Evolutionary conservation across 2,113 vertebrate genomes (phyloP).

Genomic region (Microtus richardsoni): DNA sequence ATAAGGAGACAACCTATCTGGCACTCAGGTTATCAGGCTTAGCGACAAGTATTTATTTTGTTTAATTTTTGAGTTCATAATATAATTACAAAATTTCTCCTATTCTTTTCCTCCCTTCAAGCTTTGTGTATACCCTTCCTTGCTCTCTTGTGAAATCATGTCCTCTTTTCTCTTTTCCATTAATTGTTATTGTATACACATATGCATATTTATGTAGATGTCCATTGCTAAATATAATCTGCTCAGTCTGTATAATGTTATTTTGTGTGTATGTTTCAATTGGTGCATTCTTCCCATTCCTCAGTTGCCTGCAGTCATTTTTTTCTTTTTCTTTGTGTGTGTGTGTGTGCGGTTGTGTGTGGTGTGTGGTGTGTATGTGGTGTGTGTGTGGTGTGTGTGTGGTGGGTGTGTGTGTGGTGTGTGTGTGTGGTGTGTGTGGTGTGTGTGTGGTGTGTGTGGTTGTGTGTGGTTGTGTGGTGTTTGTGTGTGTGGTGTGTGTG

Average conservation of each 20-base stretch:
- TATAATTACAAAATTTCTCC: not conserved
- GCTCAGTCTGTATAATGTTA: not conserved
- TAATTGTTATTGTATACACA: not conserved
- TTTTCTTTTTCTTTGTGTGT: no score
- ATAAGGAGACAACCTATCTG: not conserved
- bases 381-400: no score
- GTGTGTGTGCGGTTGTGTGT: no score
- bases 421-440: no score
- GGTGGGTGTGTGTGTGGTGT: no score
- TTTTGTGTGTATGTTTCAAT: not conserved
- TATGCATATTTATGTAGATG: not conserved
- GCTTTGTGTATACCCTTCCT: not conserved
- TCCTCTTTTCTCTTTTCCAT: not conserved
- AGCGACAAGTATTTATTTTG: not conserved
- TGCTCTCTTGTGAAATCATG: not conserved
- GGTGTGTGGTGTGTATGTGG: no score
- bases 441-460: no score
- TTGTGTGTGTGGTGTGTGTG: no score
- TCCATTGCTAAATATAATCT: not conserved
- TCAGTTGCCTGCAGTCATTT: not conserved
- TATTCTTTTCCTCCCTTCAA: no score
- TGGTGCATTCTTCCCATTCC: not conserved
- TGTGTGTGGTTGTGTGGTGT: no score
- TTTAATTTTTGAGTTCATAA: not conserved
- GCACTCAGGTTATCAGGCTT: not conserved